A percentile compares a stretch with the other conserved stretches of the same genome.
These are phyloP conservation scores for Manacus vitellinus DNA, from an alignment of 2,113 vertebrate genomes.

Conservation along the genomic window DNA sequence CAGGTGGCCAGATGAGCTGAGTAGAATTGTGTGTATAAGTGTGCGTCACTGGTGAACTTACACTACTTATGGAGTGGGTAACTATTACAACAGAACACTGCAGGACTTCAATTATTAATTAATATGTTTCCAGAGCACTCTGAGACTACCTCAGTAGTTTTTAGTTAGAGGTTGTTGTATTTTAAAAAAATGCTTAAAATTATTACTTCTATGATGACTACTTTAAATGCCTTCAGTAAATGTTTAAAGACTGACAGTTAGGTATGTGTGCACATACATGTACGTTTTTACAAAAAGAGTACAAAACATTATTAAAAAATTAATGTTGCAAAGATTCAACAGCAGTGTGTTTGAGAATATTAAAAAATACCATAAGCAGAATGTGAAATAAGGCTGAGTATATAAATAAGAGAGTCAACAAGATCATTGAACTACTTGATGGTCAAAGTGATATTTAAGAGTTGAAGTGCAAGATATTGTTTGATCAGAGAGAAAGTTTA, in stretches of 20 bases:
- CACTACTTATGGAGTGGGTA: not conserved
- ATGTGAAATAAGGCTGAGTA: not conserved
- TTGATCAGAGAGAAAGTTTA: not conserved
- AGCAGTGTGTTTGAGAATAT: not conserved
- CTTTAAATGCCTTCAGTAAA: not conserved
- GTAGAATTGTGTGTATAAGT: not conserved
- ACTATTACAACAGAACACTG: not conserved
- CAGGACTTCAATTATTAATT: not conserved
- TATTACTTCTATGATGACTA: not conserved
- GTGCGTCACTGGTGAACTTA: not conserved
- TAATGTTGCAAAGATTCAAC: not conserved
- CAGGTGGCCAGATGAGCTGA: not conserved
- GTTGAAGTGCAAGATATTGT: not conserved
- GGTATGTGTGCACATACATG: not conserved
- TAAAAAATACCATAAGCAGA: not conserved
- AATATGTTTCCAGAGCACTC: not conserved
- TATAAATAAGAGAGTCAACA: not conserved
- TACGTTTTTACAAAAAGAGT: not conserved
- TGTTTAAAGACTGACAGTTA: not conserved
- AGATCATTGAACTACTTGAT: not conserved
- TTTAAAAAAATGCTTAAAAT: not conserved
- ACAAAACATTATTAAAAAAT: not conserved
- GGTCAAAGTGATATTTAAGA: not conserved
- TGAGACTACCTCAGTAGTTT: not conserved
- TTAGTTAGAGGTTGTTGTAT: not conserved